Evolutionary conservation across 1,140 invertebrate species (phyloP).

Genomic region (Lepidurus packardi): DNA sequence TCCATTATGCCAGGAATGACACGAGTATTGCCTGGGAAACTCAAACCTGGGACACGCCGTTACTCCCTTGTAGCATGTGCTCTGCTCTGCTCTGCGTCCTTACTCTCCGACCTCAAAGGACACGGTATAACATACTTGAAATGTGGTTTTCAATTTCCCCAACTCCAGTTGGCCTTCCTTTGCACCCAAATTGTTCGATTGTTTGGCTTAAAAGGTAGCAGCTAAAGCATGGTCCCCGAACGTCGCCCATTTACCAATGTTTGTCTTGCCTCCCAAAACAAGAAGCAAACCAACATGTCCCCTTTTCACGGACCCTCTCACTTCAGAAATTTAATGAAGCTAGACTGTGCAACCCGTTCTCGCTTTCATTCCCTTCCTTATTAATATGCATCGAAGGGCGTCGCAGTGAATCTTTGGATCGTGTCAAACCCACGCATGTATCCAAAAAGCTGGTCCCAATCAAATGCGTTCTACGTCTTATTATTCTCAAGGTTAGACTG

Average conservation of each 20-base stretch:
- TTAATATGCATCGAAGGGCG: not conserved
- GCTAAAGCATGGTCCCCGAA: no score
- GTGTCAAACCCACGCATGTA: not conserved
- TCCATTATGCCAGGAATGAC: not conserved
- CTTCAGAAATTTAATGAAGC: not conserved
- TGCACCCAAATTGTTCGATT: no score
- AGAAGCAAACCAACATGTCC: no score
- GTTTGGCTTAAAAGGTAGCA: no score
- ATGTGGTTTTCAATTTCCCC: no score
- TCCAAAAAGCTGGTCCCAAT: not conserved
- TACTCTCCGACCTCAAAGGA: no score
- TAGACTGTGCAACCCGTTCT: not conserved
- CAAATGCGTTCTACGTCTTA: not conserved
- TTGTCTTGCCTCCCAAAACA: no score
- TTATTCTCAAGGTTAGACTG: not conserved
- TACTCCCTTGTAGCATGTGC: not conserved
- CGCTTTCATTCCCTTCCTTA: not conserved
- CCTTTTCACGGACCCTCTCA: not conserved
- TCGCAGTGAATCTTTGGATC: not conserved
- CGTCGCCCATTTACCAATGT: no score
- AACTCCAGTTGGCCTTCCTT: no score
- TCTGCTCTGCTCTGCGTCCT: not conserved
- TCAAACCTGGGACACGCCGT: not conserved
- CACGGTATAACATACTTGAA: no score
- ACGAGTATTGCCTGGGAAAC: slow-evolving; percentile 13